Evolutionary conservation across 2,113 vertebrate genomes (phyloP).

Genomic region (Piprites chloris): DNA sequence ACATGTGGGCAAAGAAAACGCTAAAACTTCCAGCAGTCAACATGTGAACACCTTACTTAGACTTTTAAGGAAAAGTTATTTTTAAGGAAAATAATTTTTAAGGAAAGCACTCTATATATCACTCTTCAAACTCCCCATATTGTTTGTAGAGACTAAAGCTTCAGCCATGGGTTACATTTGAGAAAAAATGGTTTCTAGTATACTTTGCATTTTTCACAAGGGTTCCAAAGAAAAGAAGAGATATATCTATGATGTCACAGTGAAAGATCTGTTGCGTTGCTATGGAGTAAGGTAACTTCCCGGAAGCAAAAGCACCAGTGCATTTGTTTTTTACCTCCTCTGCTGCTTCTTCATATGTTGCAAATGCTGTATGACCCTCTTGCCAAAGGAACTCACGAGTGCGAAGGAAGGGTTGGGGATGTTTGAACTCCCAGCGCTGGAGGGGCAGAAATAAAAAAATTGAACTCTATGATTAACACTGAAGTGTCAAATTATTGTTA

Average conservation of each 20-base stretch:
- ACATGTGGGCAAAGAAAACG: not conserved
- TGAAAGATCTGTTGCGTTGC: not conserved
- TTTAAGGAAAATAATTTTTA: not conserved
- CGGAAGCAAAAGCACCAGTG: not conserved
- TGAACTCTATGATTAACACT: not conserved
- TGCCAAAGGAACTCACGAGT: constrained; percentile 99
- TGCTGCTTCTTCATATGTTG: constrained; percentile 90
- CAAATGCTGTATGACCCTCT: constrained; percentile 94
- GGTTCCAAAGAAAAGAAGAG: not conserved
- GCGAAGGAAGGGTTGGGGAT: constrained; percentile 95
- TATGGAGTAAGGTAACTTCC: not conserved
- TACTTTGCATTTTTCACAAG: not conserved
- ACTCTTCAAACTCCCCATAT: not conserved
- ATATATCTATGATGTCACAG: not conserved
- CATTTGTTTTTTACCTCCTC: constrained; percentile 81
- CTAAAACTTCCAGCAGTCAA: not conserved
- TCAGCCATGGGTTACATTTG: not conserved
- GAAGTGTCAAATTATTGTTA: not conserved
- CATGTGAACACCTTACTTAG: not conserved
- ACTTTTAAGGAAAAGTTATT: not conserved
- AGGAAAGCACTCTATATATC: not conserved
- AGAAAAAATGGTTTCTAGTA: not conserved
- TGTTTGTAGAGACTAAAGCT: not conserved
- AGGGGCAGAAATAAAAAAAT: not conserved
- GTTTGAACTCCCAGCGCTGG: constrained; percentile 98